Base-by-base conservation (phyloP, 2,888 invertebrate species). In the Nasonovia ribisnigri region DNA sequence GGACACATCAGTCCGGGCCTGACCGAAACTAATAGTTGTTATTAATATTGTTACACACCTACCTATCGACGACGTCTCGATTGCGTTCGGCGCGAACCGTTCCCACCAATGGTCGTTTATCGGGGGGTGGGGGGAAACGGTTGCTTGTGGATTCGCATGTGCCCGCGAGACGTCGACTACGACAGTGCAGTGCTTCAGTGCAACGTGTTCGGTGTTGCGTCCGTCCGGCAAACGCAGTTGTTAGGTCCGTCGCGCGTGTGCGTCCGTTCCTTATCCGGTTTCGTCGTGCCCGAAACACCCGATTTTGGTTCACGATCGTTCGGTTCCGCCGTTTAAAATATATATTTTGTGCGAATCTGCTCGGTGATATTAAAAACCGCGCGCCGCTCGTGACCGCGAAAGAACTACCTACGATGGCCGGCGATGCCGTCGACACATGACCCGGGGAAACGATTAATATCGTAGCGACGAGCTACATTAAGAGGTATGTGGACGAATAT, bases 111-210 rank as follows among this genome's bases (percentile, higher is more conserved):
- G 13, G 5, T 13, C 13, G 24, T 6, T 84, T 43, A 5, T 36
- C n/a, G 86, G 57, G 57, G 36, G 57, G 88, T 54, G 88, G 54
- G 88, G 57, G 42, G 16, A 88, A 88, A 88, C 88, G 57, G 88
- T 88, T 88, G 36, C 13, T 77, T 77, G 77, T n/a, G 87, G 88
- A 88, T 57, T 88, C 54, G 88, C 88, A 54, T 46, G 57, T 88
- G 88, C 42, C 57, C 88, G 88, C 88, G 87, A n/a, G 42, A 36
- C 51, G 86, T 20, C 26, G n/a, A 46, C 84, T 24, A 42, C 84
- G 42, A 42, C 87, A 51, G 48, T 87, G 54, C 46, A 86, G 86
- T 86, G 86, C 46, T 88, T 36, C 88, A 51, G 42, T 29, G 88
- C 88, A 88, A 88, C 88, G 88, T 88, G 57, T 88, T 88, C 54